Evolutionary conservation across 1,140 invertebrate genomes (phyloP).

Genomic region (Diploscapter pachys): DNA sequence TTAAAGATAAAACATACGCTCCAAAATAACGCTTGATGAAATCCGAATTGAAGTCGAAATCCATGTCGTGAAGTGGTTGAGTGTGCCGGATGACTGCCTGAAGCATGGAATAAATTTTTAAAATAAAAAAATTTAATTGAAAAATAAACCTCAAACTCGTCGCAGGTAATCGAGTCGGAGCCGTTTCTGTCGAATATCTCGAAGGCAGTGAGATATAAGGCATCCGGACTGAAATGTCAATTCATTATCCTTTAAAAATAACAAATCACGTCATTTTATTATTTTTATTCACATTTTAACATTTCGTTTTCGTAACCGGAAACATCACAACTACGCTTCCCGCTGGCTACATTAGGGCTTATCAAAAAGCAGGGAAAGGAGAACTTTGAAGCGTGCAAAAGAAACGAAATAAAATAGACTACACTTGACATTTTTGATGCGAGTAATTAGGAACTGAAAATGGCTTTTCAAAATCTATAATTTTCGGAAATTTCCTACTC

Average conservation of each 20-base stretch:
- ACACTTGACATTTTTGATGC: too few species aligned
- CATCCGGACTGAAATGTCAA: slow-evolving; percentile 71
- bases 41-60: slow-evolving; percentile 90
- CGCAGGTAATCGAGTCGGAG: slow-evolving; percentile 88
- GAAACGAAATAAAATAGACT: too few species aligned
- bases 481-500: too few species aligned
- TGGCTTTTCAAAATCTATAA: too few species aligned
- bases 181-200: slow-evolving; percentile 97
- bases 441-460: too few species aligned
- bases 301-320: too few species aligned
- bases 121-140: slow-evolving; percentile 1
- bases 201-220: slow-evolving; percentile 89
- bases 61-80: slow-evolving; percentile 81
- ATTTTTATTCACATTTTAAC: neutral
- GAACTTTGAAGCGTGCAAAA: neutral
- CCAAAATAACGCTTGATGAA: slow-evolving; percentile 97
- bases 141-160: slow-evolving; percentile 63
- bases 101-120: slow-evolving; percentile 39
- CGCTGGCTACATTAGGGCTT: too few species aligned
- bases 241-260: neutral
- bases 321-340: too few species aligned
- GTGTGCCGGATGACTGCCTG: slow-evolving; percentile 85
- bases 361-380: neutral
- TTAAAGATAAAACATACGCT: slow-evolving; percentile 43
- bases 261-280: neutral